Percentiles rank a stretch among this genome's conserved stretches.
Conservation (phyloP, 2,888 invertebrate species). For the Pomacea canaliculata region DNA sequence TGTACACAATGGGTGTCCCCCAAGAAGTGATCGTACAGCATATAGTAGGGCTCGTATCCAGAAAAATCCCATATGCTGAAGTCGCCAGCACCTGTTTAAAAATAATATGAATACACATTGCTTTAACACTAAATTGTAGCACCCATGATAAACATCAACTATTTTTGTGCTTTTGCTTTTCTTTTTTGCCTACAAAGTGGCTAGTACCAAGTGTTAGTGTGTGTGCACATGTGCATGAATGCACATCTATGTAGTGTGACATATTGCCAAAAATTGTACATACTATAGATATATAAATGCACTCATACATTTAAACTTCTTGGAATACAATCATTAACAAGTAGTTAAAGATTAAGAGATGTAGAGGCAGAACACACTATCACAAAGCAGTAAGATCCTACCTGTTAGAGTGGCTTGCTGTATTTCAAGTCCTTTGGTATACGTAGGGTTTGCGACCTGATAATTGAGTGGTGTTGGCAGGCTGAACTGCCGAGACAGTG, state of each 20-base stretch:
- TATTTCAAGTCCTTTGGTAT: conserved; percentile 78
- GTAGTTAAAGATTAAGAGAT: no score
- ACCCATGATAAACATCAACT: no score
- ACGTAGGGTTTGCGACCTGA: conserved; percentile 71
- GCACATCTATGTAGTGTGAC: no score
- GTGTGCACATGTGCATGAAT: no score
- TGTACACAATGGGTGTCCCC: conserved; percentile 76
- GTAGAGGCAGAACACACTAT: no score
- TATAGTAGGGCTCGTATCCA: conserved; percentile 79
- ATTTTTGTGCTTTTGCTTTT: no score
- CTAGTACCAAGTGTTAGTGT: no score
- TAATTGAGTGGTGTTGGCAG: conserved; percentile 61
- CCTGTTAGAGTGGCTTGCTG: conserved; percentile 74
- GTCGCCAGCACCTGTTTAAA: conserved; percentile 75
- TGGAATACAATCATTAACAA: no score
- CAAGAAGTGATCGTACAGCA: conserved; percentile 81
- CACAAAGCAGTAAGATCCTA: conserved; percentile 30
- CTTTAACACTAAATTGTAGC: neutral
- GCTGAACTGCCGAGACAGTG: conserved; percentile 58
- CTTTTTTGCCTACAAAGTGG: no score
- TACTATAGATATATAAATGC: no score
- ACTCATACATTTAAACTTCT: no score
- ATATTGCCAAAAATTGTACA: no score
- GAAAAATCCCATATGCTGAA: conserved; percentile 82
- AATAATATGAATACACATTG: neutral